Percentiles rank a stretch among this genome's conserved stretches.
phyloP scores from a whole-genome alignment of 2,888 invertebrate species.

The Yponomeuta evonymella region DNA sequence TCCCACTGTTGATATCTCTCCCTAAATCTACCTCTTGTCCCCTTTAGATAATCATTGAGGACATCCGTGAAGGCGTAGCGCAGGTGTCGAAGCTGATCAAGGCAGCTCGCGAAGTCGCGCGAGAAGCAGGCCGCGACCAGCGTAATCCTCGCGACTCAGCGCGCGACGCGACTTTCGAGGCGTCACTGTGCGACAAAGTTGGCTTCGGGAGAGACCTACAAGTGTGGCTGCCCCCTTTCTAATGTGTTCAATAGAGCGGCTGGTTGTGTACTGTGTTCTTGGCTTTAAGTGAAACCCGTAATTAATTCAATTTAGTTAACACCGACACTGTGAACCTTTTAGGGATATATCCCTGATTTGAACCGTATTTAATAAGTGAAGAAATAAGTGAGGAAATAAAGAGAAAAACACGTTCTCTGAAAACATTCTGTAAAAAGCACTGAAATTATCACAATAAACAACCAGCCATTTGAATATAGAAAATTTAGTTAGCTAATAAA shows the following conservation, averaged over 20 bases:
- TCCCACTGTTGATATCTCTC: not conserved
- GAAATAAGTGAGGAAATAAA: no score
- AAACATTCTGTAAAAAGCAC: not conserved
- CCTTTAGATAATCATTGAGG: constrained; percentile 51
- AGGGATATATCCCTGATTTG: no score
- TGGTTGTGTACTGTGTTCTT: not conserved
- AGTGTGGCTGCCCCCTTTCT: constrained; percentile 76
- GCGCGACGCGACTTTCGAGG: constrained; percentile 64
- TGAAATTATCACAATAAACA: not conserved
- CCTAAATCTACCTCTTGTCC: not conserved
- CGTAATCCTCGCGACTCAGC: constrained; percentile 56
- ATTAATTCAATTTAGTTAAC: no score
- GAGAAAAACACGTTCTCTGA: no score
- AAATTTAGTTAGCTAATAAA: constrained; percentile 17
- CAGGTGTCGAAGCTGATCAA: constrained; percentile 60
- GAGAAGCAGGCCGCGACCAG: constrained; percentile 48
- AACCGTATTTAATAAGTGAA: no score
- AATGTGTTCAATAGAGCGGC: constrained; percentile 47
- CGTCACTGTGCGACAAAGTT: constrained; percentile 71
- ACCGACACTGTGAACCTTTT: no score
- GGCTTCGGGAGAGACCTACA: constrained; percentile 67
- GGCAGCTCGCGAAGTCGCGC: constrained; percentile 59
- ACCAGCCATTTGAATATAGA: not conserved
- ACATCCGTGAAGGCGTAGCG: constrained; percentile 62
- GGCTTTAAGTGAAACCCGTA: not conserved